Conservation (phyloP, 2,888 invertebrate species). For the Sycophila texana region DNA sequence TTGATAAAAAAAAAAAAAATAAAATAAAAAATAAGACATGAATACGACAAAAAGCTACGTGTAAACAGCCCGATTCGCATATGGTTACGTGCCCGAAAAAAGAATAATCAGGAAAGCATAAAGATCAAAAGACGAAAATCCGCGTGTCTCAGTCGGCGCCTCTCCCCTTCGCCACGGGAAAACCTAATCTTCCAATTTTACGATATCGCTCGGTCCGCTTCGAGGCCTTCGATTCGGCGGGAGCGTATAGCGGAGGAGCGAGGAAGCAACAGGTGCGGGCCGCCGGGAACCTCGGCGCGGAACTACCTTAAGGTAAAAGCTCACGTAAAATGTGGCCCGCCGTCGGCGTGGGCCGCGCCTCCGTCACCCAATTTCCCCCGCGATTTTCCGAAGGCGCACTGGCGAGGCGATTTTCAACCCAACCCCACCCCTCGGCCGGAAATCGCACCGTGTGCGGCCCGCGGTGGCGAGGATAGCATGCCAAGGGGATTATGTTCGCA, state of each 20-base stretch:
- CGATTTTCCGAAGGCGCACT: constrained; percentile 14
- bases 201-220: constrained; percentile 56
- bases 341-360: constrained; percentile 38
- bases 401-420: not conserved
- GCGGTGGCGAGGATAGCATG: constrained; percentile 22
- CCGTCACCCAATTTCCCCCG: constrained; percentile 35
- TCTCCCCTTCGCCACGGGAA: constrained; percentile 38
- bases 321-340: constrained; percentile 70
- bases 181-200: constrained; percentile 61
- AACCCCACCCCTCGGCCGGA: not conserved
- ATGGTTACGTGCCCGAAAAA: not conserved
- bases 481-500: constrained; percentile 54
- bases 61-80: too few species aligned
- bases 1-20: not conserved
- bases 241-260: constrained; percentile 49
- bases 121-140: constrained; percentile 34
- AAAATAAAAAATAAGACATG: not conserved
- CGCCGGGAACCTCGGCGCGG: constrained; percentile 66
- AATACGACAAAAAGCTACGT: not conserved
- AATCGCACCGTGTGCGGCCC: not conserved
- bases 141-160: constrained; percentile 12
- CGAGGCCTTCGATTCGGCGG: constrained; percentile 72
- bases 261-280: constrained; percentile 72
- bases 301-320: constrained; percentile 70
- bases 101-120: not conserved